These are phyloP conservation scores for Drosophila murphyi DNA, from an alignment of 1,140 invertebrate genomes.

Conservation along the genomic window DNA sequence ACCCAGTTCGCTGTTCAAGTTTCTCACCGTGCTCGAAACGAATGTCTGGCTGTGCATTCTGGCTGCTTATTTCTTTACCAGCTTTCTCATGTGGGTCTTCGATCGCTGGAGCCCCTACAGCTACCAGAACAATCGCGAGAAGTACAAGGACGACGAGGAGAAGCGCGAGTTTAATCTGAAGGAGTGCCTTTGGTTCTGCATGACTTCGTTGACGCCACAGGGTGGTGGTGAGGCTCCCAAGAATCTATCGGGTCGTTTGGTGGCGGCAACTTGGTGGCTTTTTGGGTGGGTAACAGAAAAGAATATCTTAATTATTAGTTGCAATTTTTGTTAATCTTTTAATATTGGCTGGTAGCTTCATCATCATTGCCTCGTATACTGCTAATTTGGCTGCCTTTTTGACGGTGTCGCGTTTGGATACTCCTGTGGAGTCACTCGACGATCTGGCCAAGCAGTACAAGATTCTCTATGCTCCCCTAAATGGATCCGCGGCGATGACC, in stretches of 20 bases:
- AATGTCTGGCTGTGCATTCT: slow-evolving; percentile 98
- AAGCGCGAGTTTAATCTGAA: slow-evolving; percentile 98
- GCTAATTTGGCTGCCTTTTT: slow-evolving; percentile 98
- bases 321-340: background rate
- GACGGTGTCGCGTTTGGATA: slow-evolving; percentile 96
- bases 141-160: slow-evolving; percentile 97
- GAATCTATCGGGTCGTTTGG: slow-evolving; percentile 95
- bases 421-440: slow-evolving; percentile 96
- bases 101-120: slow-evolving; percentile 98
- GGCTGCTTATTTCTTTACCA: slow-evolving; percentile 97
- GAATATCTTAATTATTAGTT: background rate
- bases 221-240: slow-evolving; percentile 95
- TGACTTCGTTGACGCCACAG: slow-evolving; percentile 98
- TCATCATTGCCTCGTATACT: slow-evolving; percentile 99
- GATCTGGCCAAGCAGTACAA: slow-evolving; percentile 98
- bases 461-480: slow-evolving; percentile 95
- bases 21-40: slow-evolving; percentile 97
- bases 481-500: slow-evolving; percentile 91
- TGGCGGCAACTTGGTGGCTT: slow-evolving; percentile 98
- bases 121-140: slow-evolving; percentile 96
- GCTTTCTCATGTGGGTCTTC: slow-evolving; percentile 97
- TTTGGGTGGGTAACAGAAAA: slow-evolving; percentile 87
- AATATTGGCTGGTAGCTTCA: slow-evolving; percentile 87
- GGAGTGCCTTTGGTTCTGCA: slow-evolving; percentile 99
- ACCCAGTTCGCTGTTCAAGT: slow-evolving; percentile 97